These are phyloP conservation scores for Eumerus sabulonum DNA, from an alignment of 2,888 invertebrate genomes.

Conservation along the genomic window DNA sequence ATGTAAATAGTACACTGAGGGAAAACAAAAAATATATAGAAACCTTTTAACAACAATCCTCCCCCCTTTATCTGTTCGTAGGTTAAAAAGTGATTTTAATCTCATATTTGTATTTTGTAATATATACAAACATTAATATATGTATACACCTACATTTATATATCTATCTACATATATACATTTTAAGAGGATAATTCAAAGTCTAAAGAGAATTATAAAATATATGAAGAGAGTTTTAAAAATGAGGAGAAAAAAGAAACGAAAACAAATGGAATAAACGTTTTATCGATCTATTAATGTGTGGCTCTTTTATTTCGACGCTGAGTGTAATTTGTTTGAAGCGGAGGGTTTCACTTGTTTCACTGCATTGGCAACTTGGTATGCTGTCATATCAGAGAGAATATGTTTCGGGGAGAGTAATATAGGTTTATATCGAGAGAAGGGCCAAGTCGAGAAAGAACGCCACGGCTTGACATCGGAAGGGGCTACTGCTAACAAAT, in stretches of 20 bases:
- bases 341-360: too few relatives aligned
- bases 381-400: too few relatives aligned
- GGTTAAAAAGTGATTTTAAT: constrained; percentile 66
- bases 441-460: too few relatives aligned
- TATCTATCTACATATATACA: constrained; percentile 63
- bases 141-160: constrained; percentile 61
- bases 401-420: too few relatives aligned
- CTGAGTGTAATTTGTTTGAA: too few relatives aligned
- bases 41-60: constrained; percentile 41
- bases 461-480: too few relatives aligned
- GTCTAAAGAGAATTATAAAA: constrained; percentile 44
- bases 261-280: constrained; percentile 35
- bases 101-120: constrained; percentile 69
- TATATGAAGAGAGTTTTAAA: constrained; percentile 29
- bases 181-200: constrained; percentile 59
- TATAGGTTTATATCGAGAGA: too few relatives aligned
- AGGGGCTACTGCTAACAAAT: too few relatives aligned
- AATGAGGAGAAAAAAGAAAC: constrained; percentile 21
- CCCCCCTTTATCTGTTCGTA: constrained; percentile 58
- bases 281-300: constrained; percentile 49
- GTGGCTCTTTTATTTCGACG: constrained; percentile 1
- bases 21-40: constrained; percentile 12
- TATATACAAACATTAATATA: constrained; percentile 64
- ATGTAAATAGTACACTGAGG: not conserved
- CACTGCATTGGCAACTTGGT: too few relatives aligned